These are phyloP conservation scores for Larimichthys polyactis DNA, from an alignment of 2,113 vertebrate genomes.

Conservation along the genomic window DNA sequence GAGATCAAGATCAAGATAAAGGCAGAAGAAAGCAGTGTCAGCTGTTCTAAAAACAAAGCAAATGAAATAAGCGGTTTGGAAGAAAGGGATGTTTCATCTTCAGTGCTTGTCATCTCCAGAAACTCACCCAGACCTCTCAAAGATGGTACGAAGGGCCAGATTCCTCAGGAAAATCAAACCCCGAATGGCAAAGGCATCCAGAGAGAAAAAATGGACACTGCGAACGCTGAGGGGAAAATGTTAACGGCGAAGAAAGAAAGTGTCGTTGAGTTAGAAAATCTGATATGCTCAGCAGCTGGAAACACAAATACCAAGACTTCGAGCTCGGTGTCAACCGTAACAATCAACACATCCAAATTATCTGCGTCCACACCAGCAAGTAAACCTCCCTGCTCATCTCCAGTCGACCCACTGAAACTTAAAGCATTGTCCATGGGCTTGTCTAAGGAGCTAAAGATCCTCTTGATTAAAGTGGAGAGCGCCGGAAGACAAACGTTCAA, in stretches of 20 bases:
- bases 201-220: constrained; percentile 32
- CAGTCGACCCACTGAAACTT: constrained; percentile 86
- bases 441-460: constrained; percentile 90
- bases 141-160: constrained; percentile 76
- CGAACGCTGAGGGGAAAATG: constrained; percentile 8
- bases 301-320: constrained; percentile 31
- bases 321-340: constrained; percentile 38
- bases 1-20: constrained; percentile 69
- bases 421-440: constrained; percentile 88
- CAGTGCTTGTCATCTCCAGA: constrained; percentile 48
- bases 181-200: constrained; percentile 76
- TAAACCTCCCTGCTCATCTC: constrained; percentile 54
- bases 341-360: constrained; percentile 53
- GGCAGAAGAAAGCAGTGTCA: constrained; percentile 36
- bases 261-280: constrained; percentile 14
- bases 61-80: constrained; percentile 32
- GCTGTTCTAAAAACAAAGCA: constrained; percentile 45
- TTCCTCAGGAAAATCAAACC: constrained; percentile 83
- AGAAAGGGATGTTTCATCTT: constrained; percentile 43
- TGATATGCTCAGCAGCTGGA: constrained; percentile 13
- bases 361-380: constrained; percentile 34
- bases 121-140: constrained; percentile 39
- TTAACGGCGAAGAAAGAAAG: constrained; percentile 33
- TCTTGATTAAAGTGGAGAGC: constrained; percentile 89
- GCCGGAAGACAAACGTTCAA: constrained; percentile 88